These are phyloP conservation scores for Carlito syrichta DNA, from an alignment of 2,113 vertebrate species.

Conservation along the genomic window DNA sequence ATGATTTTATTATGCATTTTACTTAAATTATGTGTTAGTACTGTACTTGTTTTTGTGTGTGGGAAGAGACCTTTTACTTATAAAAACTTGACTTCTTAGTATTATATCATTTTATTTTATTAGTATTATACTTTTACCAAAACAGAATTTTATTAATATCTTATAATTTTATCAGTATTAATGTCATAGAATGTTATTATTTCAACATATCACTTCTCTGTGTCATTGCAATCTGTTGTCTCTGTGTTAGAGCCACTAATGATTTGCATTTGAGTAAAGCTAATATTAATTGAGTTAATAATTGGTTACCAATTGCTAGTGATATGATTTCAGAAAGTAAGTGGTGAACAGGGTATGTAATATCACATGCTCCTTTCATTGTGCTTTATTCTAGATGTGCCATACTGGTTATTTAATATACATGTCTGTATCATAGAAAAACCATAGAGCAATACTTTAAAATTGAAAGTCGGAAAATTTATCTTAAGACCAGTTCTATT, in stretches of 20 bases:
- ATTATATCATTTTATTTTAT: neutral
- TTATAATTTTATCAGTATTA: neutral
- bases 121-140: neutral
- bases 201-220: neutral
- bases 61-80: neutral
- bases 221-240: neutral
- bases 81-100: neutral
- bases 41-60: neutral
- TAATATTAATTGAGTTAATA: neutral
- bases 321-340: neutral
- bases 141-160: neutral
- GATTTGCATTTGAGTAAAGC: neutral
- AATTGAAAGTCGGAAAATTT: neutral
- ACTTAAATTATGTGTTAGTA: neutral
- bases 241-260: neutral
- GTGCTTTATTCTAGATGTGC: fast-evolving
- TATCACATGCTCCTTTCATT: fast-evolving
- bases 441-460: neutral
- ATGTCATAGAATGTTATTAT: neutral
- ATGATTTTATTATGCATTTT: neutral
- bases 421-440: neutral
- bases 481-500: neutral
- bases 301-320: neutral
- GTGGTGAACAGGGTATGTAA: neutral
- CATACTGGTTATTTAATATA: neutral